These are phyloP conservation scores for Brachystomella parvula DNA, from an alignment of 1,140 invertebrate genomes.

Conservation along the genomic window DNA sequence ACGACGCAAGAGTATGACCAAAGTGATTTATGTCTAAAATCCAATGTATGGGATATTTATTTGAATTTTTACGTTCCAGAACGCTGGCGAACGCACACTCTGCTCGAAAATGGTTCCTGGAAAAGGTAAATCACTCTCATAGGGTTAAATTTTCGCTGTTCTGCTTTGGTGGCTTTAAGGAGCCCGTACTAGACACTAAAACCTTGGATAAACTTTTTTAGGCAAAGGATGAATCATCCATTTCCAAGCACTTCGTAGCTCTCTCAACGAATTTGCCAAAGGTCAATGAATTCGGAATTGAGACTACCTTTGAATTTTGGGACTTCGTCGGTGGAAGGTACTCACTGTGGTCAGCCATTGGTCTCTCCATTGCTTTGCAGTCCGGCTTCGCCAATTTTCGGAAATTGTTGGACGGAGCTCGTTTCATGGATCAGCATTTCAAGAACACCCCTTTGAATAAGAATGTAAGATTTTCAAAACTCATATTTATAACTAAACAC, in stretches of 20 bases:
- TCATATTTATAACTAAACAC: background rate
- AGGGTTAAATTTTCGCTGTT: conserved; percentile 11
- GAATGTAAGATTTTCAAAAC: conserved; percentile 63
- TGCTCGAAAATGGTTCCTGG: conserved; percentile 90
- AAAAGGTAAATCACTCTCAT: conserved; percentile 40
- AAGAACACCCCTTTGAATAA: conserved; percentile 73
- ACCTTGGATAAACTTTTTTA: conserved; percentile 43
- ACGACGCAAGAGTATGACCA: conserved; percentile 99
- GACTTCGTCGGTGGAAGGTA: conserved; percentile 99
- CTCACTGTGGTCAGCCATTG: conserved; percentile 97
- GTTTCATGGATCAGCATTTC: conserved; percentile 94
- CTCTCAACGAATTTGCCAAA: conserved; percentile 89
- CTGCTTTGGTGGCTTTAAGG: background rate
- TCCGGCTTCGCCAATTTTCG: conserved; percentile 96
- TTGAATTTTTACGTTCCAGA: too few relatives aligned
- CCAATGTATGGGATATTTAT: too few relatives aligned
- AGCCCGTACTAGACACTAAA: too few relatives aligned
- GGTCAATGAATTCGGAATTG: conserved; percentile 94
- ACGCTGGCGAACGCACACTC: conserved; percentile 98
- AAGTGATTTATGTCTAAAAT: too few relatives aligned
- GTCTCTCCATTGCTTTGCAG: conserved; percentile 85
- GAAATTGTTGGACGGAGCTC: conserved; percentile 79
- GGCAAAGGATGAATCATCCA: conserved; percentile 54
- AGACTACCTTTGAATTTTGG: conserved; percentile 99
- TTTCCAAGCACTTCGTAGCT: conserved; percentile 96